phyloP scores from a whole-genome alignment of 2,888 invertebrate species.

The Norana najaformis region DNA sequence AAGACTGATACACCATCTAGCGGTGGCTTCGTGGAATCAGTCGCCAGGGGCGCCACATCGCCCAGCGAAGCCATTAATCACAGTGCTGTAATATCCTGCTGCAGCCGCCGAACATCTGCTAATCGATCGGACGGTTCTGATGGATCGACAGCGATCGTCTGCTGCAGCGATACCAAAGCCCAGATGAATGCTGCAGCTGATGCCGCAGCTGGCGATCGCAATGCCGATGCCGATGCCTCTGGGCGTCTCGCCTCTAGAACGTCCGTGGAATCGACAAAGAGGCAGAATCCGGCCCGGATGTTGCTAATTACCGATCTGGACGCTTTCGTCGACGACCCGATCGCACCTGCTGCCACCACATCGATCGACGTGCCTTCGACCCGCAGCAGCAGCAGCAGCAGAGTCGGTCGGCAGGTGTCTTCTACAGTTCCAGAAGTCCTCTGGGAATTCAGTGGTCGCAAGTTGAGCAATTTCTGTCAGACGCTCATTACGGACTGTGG shows the following conservation, averaged over 20 bases:
- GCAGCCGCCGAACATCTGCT: neutral
- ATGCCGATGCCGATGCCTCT: neutral
- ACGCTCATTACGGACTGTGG: neutral
- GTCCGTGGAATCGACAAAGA: neutral
- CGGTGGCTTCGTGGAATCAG: neutral
- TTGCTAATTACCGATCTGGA: constrained; percentile 16
- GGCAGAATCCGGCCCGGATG: neutral
- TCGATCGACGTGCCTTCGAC: neutral
- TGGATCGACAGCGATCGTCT: neutral
- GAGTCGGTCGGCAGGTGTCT: neutral
- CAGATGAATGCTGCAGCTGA: neutral
- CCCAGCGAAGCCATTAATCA: constrained; percentile 7
- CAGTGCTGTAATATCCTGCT: neutral
- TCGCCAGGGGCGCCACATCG: neutral
- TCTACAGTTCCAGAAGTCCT: neutral
- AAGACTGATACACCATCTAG: neutral
- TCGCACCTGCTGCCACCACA: neutral
- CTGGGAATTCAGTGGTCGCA: constrained; percentile 8
- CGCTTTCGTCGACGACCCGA: neutral
- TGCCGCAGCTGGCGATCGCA: neutral
- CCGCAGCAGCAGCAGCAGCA: constrained; percentile 19
- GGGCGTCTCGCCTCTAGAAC: neutral
- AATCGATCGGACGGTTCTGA: neutral
- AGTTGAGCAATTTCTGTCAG: constrained; percentile 16
- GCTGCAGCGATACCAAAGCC: neutral